Percentiles rank a stretch among this genome's conserved stretches.
phyloP scores from a whole-genome alignment of 1,140 invertebrate species.

The Drosophila ercepeae region DNA sequence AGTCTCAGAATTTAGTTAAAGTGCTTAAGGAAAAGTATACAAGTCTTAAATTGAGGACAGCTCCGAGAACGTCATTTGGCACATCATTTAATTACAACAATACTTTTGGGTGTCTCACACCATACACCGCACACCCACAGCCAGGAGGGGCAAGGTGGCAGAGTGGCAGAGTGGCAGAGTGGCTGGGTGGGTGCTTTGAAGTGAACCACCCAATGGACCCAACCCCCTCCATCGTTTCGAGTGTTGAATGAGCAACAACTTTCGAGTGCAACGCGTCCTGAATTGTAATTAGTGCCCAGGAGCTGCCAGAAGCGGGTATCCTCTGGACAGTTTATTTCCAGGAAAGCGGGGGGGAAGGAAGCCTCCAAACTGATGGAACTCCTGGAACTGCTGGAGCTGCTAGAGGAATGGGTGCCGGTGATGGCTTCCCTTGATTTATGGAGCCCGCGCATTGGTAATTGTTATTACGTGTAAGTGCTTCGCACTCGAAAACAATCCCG shows the following conservation, averaged over 20 bases:
- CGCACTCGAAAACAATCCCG: conserved; percentile 22
- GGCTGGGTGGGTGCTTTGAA: conserved; percentile 47
- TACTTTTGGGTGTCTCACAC: conserved; percentile 32
- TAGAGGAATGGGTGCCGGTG: not conserved
- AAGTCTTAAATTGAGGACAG: conserved; percentile 16
- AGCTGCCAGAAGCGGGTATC: conserved; percentile 3
- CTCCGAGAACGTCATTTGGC: conserved; percentile 56
- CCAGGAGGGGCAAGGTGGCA: no score
- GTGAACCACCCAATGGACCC: conserved; percentile 19
- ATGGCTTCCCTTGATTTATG: conserved; percentile 54
- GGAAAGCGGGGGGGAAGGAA: not conserved
- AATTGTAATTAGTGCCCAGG: conserved; percentile 61
- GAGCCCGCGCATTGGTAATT: conserved; percentile 59
- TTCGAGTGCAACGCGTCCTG: conserved; percentile 64
- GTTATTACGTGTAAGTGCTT: conserved; percentile 57
- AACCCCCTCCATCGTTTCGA: conserved; percentile 25
- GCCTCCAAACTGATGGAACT: no score
- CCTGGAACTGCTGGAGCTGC: no score
- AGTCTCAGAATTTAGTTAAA: not conserved
- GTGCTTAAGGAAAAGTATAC: conserved; percentile 1
- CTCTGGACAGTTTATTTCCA: conserved; percentile 29
- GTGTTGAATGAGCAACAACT: conserved; percentile 60
- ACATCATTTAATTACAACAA: conserved; percentile 69
- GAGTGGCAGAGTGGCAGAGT: no score
- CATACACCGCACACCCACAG: not conserved